These are phyloP conservation scores for Oreotragus oreotragus DNA, from an alignment of 2,113 vertebrate genomes.

Conservation along the genomic window DNA sequence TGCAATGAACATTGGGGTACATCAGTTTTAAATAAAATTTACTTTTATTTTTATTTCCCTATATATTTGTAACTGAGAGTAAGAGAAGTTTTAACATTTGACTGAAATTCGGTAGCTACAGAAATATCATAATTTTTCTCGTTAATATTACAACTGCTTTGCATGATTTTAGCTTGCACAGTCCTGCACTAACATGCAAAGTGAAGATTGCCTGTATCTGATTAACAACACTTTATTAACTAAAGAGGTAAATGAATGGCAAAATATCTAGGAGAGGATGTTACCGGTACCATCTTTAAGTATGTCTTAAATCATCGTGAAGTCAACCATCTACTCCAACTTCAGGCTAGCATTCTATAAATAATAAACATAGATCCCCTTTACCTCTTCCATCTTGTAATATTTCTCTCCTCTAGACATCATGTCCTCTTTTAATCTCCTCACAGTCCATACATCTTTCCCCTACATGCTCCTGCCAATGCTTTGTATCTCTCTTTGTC, in stretches of 20 bases:
- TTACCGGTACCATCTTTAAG: background rate
- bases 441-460: background rate
- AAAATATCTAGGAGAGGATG: background rate
- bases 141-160: background rate
- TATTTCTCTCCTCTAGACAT: background rate
- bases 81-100: background rate
- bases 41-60: background rate
- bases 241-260: background rate
- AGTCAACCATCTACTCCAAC: background rate
- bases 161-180: background rate
- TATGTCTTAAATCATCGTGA: background rate
- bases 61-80: background rate
- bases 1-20: too few species aligned
- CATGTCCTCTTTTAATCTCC: background rate
- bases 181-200: background rate
- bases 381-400: background rate
- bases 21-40: background rate
- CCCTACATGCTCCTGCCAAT: background rate
- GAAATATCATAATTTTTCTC: background rate
- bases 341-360: background rate
- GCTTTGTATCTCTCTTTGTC: background rate
- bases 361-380: background rate
- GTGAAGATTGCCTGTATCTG: background rate
- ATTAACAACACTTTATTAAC: background rate
- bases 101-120: background rate